phyloP scores from a whole-genome alignment of 2,888 invertebrate genomes.

The Dioctria rufipes region DNA sequence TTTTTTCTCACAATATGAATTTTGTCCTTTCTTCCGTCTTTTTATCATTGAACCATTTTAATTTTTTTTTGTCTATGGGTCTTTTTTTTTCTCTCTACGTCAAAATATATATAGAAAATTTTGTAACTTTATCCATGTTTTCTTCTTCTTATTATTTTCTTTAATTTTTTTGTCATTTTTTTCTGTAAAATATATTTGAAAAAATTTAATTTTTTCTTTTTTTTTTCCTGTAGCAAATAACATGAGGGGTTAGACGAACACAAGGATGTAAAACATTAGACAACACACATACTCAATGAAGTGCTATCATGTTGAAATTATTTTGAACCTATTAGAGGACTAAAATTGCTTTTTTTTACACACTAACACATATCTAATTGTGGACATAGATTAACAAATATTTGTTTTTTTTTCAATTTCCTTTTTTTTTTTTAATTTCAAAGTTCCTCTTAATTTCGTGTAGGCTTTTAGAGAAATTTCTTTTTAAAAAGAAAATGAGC shows the following conservation, averaged over 20 bases:
- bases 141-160: not conserved
- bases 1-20: conserved; percentile 9
- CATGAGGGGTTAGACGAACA: conserved; percentile 84
- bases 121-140: conserved; percentile 2
- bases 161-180: conserved; percentile 45
- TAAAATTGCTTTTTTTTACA: conserved; percentile 54
- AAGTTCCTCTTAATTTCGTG: conserved; percentile 50
- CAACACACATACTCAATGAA: conserved; percentile 83
- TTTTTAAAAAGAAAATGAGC: conserved; percentile 47
- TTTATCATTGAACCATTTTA: not conserved
- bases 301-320: conserved; percentile 69
- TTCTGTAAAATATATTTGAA: conserved; percentile 53
- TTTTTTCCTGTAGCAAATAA: conserved; percentile 61
- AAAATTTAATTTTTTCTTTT: conserved; percentile 57
- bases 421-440: conserved; percentile 26
- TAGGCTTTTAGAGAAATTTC: not conserved
- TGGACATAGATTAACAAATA: not conserved
- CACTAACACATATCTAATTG: conserved; percentile 56
- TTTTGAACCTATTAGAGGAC: conserved; percentile 51
- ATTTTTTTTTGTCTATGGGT: not conserved
- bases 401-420: conserved; percentile 21
- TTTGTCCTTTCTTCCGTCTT: conserved; percentile 37
- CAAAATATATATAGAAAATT: conserved; percentile 17
- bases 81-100: conserved; percentile 19
- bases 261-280: conserved; percentile 91